Percentiles rank a stretch among this genome's conserved stretches.
phyloP scores from a whole-genome alignment of 1,140 invertebrate species.

The Belonocnema kinseyi region DNA sequence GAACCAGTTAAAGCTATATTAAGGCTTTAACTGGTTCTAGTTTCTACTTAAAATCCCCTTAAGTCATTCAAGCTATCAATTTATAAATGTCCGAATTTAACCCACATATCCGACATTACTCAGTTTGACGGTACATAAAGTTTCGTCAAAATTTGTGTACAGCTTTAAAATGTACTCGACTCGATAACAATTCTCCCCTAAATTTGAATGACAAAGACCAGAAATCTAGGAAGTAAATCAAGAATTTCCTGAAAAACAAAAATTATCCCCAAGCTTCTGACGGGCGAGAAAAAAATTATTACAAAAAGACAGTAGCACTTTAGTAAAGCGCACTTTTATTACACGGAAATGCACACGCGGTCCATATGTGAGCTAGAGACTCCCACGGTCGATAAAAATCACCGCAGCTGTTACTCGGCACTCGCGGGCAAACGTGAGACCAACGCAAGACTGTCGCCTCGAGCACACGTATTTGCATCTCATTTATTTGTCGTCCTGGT shows the following conservation, averaged over 20 bases:
- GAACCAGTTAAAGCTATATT: too few species aligned
- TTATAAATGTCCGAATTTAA: too few species aligned
- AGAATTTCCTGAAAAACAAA: not conserved
- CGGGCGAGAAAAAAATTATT: not conserved
- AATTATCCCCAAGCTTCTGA: conserved; percentile 2
- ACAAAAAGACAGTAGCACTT: not conserved
- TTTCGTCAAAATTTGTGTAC: too few species aligned
- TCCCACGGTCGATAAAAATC: conserved; percentile 66
- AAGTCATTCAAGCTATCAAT: too few species aligned
- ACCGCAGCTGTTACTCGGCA: conserved; percentile 53
- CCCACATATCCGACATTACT: too few species aligned
- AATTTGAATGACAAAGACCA: not conserved
- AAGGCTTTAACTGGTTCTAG: too few species aligned
- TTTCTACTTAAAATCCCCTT: too few species aligned
- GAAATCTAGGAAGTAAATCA: not conserved
- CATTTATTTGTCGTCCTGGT: conserved; percentile 31
- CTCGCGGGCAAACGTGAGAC: conserved; percentile 36
- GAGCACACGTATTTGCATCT: conserved; percentile 31
- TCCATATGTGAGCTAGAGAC: conserved; percentile 36
- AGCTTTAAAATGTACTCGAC: too few species aligned
- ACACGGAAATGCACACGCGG: conserved; percentile 35
- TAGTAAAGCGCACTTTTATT: conserved; percentile 38
- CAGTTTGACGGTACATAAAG: too few species aligned
- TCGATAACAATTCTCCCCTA: too few species aligned
- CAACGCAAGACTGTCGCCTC: conserved; percentile 38